Conservation (phyloP, 35 echinoderm and acorn worm species). For the Ophiothrix spiculata region DNA sequence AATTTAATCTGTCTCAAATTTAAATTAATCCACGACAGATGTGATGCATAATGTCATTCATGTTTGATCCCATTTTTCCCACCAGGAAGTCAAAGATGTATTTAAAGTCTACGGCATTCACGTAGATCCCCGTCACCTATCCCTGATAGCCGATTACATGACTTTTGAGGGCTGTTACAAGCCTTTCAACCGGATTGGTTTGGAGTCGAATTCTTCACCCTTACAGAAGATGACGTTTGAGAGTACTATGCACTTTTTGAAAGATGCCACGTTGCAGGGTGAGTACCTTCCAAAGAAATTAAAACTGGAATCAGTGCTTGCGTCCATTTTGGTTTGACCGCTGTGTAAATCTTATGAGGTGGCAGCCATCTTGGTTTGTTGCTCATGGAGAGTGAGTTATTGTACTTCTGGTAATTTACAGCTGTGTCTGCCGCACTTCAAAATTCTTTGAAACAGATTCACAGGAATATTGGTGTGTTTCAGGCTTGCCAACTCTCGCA, state of each 20-base stretch:
- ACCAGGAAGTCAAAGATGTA: slow-evolving; percentile 80
- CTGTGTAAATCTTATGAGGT: background rate
- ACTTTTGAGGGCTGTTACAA: slow-evolving; percentile 89
- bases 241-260: slow-evolving; percentile 73
- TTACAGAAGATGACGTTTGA: slow-evolving; percentile 99
- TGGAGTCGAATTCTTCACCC: slow-evolving; percentile 87
- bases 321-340: background rate
- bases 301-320: background rate
- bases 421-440: background rate
- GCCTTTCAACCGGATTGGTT: slow-evolving; percentile 81
- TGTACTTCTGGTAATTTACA: background rate
- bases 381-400: background rate
- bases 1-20: no score
- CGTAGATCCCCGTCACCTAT: slow-evolving; percentile 83
- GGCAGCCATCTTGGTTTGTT: background rate
- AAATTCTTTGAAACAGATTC: background rate
- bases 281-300: background rate
- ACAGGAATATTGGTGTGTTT: background rate
- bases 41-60: no score
- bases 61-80: background rate
- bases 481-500: no score
- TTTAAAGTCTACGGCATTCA: slow-evolving; percentile 94
- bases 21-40: no score
- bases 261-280: slow-evolving; percentile 87
- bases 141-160: slow-evolving; percentile 94